Conservation (phyloP, 2,797 vertebrate species). For the Picus viridis region DNA sequence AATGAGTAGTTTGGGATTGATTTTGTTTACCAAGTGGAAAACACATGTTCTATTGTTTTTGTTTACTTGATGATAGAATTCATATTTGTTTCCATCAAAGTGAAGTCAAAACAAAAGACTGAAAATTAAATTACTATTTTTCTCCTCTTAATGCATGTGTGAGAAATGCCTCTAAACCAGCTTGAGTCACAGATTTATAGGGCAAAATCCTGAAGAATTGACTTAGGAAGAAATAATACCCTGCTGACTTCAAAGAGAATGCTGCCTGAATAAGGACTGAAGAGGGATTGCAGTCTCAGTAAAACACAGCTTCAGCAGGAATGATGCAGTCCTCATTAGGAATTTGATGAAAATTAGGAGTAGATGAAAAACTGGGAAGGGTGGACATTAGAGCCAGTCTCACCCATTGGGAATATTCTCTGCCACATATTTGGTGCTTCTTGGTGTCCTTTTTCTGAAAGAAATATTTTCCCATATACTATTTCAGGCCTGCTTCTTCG, state of each 20-base stretch:
- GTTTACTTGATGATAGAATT: conserved; percentile 43
- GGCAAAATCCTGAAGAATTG: conserved; percentile 18
- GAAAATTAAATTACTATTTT: conserved; percentile 35
- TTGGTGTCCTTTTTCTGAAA: neutral
- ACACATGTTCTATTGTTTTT: conserved; percentile 56
- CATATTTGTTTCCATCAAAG: conserved; percentile 39
- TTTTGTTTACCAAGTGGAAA: conserved; percentile 57
- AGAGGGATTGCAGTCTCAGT: neutral
- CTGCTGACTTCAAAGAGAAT: conserved; percentile 13
- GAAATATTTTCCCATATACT: neutral
- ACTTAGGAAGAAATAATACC: neutral
- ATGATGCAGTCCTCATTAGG: neutral
- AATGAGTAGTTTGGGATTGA: conserved; percentile 10
- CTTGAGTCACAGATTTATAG: neutral
- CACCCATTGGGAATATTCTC: neutral
- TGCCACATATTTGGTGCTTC: neutral
- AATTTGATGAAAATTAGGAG: too few relatives aligned
- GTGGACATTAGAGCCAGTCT: neutral
- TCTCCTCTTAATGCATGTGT: neutral
- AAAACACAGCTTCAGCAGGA: neutral
- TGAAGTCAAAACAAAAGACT: conserved; percentile 46
- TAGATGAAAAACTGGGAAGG: neutral
- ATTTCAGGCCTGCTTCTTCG: neutral
- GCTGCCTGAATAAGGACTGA: neutral
- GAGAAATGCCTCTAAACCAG: conserved; percentile 32